These are phyloP conservation scores for Campylomormyrus tamandua DNA, from an alignment of 2,113 vertebrate genomes.

Conservation along the genomic window DNA sequence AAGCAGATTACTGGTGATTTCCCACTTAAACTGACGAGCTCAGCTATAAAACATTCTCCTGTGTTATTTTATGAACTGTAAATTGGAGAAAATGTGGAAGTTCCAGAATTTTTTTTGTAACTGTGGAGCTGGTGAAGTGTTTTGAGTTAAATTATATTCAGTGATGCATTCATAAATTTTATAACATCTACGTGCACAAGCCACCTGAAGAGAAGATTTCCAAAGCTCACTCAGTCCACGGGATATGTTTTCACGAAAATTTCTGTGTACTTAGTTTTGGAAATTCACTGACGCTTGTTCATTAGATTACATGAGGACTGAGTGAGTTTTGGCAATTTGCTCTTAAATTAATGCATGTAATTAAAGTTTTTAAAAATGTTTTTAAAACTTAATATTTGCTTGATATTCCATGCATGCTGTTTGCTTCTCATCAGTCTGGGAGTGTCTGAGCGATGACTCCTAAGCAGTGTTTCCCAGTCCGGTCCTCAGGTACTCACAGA, in stretches of 20 bases:
- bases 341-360: not conserved
- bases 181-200: not conserved
- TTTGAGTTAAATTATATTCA: not conserved
- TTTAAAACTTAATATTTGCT: not conserved
- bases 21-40: slow-evolving; percentile 40
- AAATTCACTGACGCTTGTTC: not conserved
- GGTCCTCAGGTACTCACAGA: not conserved
- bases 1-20: slow-evolving; percentile 38
- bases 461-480: not conserved
- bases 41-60: slow-evolving; percentile 32
- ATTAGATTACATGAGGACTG: not conserved
- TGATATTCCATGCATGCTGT: not conserved
- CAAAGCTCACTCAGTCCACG: not conserved
- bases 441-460: not conserved
- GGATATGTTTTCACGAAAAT: not conserved
- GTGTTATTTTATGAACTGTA: slow-evolving; percentile 1
- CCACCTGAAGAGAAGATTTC: not conserved
- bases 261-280: not conserved
- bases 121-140: not conserved
- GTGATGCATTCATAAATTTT: not conserved
- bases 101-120: not conserved
- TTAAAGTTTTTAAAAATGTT: not conserved
- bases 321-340: not conserved
- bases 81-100: not conserved
- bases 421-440: not conserved